Evolutionary conservation across 2,888 invertebrate species (phyloP), one percentile per base, ranked within the genome.

Genomic region (Leptopilina syphax): DNA sequence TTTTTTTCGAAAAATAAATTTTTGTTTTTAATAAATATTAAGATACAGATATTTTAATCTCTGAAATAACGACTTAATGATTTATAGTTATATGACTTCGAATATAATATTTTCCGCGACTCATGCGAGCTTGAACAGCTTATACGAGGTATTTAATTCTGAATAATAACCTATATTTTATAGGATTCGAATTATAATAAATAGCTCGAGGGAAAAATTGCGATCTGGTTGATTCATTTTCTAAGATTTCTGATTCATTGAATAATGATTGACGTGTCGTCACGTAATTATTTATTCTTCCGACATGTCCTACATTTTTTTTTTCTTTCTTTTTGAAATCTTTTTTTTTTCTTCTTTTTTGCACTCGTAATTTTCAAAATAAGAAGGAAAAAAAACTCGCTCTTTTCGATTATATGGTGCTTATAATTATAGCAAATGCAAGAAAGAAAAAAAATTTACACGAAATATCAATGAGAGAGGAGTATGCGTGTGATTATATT

Each of bases 221-320:
- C 34, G 54, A 73, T 73, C 34, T 57, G 54, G n/a, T 73, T 73
- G 54, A 73, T 73, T 73, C 54, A 73, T 73, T 57, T 73, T 57
- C 73, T 57, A 54, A 54, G 70, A 73, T 73, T 50, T 73, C 54
- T 73, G 73, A 73, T 73, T 73, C 73, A 9, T 54, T 73, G 73
- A 73, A 73, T 63, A 63, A 73, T 73, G 73, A 73, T 73, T 73
- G 73, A 57, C 57, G 34, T 50, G 24, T 73, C 73, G 73, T 73
- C 73, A 73, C 73, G 54, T 70, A 27, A 27, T 73, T 50, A 50
- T 57, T 73, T 24, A 73, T 54, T 57, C 54, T 54, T 70, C 34
- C 57, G 54, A n/a, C 34, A 27, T 73, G 57, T 34, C 73, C 57
- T 73, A 73, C 73, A 73, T 50, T 73, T 44, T 8, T 44, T 8